phyloP scores from a whole-genome alignment of 2,797 vertebrate species.

The Malacoraja senta region DNA sequence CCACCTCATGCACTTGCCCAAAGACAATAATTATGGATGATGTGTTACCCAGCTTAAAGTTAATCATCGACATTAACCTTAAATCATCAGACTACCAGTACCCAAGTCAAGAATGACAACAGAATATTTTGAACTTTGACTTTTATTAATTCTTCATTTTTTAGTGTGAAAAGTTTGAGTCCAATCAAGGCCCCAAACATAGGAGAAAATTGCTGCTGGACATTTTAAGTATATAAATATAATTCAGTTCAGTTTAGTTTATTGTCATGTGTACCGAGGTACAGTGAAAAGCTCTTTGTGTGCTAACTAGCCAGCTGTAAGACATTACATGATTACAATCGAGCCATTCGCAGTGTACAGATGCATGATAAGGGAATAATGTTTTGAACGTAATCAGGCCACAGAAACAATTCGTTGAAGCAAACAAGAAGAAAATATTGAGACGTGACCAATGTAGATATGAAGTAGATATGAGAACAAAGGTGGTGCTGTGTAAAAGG shows the following conservation, averaged over 20 bases:
- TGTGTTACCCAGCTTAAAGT: conserved; percentile 2
- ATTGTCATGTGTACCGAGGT: too few species aligned
- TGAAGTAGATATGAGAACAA: not conserved
- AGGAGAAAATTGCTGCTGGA: not conserved
- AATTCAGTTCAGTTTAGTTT: too few species aligned
- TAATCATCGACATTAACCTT: not conserved
- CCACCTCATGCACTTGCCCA: not conserved
- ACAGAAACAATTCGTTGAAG: not conserved
- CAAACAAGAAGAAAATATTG: not conserved
- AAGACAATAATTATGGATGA: not conserved
- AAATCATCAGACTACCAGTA: not conserved
- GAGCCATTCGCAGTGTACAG: too few species aligned
- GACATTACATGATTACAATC: too few species aligned
- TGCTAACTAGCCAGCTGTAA: too few species aligned
- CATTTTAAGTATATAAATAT: not conserved
- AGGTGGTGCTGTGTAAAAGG: not conserved
- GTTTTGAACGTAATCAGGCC: too few species aligned
- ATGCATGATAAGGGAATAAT: too few species aligned
- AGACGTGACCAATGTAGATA: not conserved
- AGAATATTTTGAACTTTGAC: not conserved
- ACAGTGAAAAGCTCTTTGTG: too few species aligned
- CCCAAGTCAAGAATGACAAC: not conserved
- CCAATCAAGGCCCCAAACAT: not conserved
- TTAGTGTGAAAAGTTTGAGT: not conserved
- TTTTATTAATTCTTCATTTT: not conserved